These are phyloP conservation scores for Toxotes lorentzi DNA, from an alignment of 2,797 vertebrate genomes.

Conservation along the genomic window DNA sequence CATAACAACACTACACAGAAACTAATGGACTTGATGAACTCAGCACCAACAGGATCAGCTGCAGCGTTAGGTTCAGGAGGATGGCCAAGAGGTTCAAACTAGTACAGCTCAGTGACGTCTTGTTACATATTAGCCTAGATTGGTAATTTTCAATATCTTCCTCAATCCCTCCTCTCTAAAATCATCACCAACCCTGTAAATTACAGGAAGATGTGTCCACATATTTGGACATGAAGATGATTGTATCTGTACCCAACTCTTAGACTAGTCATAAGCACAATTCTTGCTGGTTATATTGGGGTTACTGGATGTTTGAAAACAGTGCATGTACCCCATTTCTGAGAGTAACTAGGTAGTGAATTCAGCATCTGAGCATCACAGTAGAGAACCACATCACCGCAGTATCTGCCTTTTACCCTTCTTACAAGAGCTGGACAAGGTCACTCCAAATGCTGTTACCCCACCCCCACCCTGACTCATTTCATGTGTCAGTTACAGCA, in stretches of 20 bases:
- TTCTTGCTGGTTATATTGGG: not conserved
- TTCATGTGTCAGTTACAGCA: slow-evolving; percentile 30
- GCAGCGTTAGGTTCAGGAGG: not conserved
- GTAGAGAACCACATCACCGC: slow-evolving; percentile 20
- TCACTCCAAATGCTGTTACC: slow-evolving; percentile 38
- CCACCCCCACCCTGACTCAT: slow-evolving; percentile 19
- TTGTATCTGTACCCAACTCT: not conserved
- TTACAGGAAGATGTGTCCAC: not conserved
- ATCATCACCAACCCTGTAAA: too few relatives aligned
- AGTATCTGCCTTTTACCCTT: slow-evolving; percentile 35
- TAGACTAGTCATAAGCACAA: not conserved
- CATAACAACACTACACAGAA: not conserved
- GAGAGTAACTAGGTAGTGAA: not conserved
- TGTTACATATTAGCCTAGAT: not conserved
- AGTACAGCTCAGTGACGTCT: not conserved
- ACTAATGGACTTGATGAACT: slow-evolving; percentile 2
- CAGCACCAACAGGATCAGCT: not conserved
- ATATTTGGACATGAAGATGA: not conserved
- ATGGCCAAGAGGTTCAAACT: not conserved
- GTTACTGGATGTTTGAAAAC: not conserved
- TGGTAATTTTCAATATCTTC: not conserved
- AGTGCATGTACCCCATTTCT: not conserved
- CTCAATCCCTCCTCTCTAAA: not conserved
- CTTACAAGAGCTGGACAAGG: slow-evolving; percentile 54
- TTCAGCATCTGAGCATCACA: slow-evolving; percentile 15